Evolutionary conservation across 2,797 vertebrate genomes (phyloP).

Genomic region (Squalus acanthias): DNA sequence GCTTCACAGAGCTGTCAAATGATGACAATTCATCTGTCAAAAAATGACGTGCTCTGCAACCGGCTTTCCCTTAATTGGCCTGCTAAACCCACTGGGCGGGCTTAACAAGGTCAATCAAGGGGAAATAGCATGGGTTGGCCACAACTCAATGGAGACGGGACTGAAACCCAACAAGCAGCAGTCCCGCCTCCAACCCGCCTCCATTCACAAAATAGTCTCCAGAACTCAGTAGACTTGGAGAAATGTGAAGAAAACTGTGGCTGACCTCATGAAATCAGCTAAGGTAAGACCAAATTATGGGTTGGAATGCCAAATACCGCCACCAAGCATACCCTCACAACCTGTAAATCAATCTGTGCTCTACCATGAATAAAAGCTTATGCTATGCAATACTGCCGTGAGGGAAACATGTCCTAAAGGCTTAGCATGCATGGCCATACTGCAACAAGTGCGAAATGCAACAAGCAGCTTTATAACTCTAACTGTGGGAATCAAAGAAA

Average conservation of each 20-base stretch:
- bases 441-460: background rate
- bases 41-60: no score
- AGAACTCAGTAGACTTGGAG: background rate
- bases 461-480: background rate
- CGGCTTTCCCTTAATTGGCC: no score
- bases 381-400: background rate
- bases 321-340: background rate
- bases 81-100: no score
- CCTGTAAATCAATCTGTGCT: background rate
- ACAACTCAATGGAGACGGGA: no score
- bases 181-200: no score
- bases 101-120: no score
- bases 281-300: background rate
- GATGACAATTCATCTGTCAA: no score
- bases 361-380: background rate
- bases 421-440: background rate
- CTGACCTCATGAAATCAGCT: background rate
- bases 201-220: no score
- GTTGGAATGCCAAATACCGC: background rate
- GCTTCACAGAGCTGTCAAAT: no score
- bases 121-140: no score
- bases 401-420: background rate
- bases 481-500: background rate
- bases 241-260: background rate
- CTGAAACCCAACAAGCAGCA: no score